phyloP scores from a whole-genome alignment of 2,113 vertebrate genomes.

The Athene cunicularia region DNA sequence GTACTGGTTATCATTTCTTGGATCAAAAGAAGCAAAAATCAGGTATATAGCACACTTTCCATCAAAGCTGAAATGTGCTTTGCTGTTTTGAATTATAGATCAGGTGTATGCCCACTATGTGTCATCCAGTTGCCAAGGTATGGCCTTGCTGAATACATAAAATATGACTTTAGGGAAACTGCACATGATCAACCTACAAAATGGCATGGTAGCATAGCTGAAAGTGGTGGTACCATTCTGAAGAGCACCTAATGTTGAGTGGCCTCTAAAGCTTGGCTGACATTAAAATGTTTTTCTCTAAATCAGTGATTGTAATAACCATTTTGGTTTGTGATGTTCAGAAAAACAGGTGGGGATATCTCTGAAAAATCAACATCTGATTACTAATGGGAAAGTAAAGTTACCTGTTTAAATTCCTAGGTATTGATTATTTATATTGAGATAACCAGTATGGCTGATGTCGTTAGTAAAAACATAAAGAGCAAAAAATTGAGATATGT shows the following conservation, averaged over 20 bases:
- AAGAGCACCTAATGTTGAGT: background rate
- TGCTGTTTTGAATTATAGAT: background rate
- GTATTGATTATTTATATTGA: background rate
- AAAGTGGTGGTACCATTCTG: background rate
- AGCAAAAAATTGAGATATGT: background rate
- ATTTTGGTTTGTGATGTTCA: background rate
- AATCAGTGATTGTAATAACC: background rate
- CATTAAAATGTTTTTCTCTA: background rate
- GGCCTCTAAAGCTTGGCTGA: background rate
- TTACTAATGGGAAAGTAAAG: background rate
- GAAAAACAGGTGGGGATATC: background rate
- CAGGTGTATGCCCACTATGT: background rate
- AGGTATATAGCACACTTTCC: accelerated
- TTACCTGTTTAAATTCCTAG: background rate
- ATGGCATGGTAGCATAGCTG: background rate
- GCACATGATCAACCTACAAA: background rate
- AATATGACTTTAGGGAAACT: background rate
- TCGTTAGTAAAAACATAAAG: background rate
- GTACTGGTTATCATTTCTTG: background rate
- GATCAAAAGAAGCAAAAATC: background rate
- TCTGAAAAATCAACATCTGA: background rate
- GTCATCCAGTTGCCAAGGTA: background rate
- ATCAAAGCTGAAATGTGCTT: background rate
- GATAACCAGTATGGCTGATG: background rate
- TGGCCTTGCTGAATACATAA: background rate